Evolutionary conservation across 1,140 invertebrate genomes (phyloP).

Genomic region (Bombus confusus): DNA sequence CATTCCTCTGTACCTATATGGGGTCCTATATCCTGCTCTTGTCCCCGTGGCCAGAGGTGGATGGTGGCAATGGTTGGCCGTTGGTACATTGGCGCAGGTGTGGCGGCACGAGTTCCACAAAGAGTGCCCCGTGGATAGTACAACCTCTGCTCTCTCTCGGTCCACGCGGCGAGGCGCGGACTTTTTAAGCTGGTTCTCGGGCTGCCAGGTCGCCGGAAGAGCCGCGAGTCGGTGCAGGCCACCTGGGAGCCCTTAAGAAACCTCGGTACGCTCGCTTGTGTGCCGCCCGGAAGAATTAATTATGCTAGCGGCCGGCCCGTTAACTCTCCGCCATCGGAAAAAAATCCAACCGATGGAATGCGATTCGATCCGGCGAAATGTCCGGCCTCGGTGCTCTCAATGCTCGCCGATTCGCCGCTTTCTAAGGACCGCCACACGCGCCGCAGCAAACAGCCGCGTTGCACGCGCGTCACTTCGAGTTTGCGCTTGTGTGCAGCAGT

Average conservation of each 20-base stretch:
- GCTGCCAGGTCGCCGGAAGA: conserved; percentile 50
- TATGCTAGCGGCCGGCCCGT: conserved; percentile 39
- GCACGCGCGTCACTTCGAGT: too few relatives aligned
- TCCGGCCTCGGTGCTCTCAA: conserved; percentile 18
- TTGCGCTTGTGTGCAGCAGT: neutral
- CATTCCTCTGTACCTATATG: conserved; percentile 56
- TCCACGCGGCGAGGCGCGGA: neutral
- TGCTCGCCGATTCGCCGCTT: conserved; percentile 22
- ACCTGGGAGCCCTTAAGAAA: conserved; percentile 49
- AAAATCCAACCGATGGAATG: conserved; percentile 36
- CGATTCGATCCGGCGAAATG: conserved; percentile 44
- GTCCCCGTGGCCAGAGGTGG: conserved; percentile 28
- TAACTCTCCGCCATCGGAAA: conserved; percentile 3
- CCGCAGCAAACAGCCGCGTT: neutral
- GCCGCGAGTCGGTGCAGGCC: conserved; percentile 37
- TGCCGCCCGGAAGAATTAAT: conserved; percentile 51
- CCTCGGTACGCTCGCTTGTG: neutral
- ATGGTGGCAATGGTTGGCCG: conserved; percentile 47
- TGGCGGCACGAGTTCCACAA: conserved; percentile 69
- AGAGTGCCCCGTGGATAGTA: conserved; percentile 70
- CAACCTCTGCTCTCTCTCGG: conserved; percentile 53
- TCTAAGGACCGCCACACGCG: conserved; percentile 12
- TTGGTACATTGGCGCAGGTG: conserved; percentile 65
- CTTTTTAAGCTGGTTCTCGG: conserved; percentile 1
- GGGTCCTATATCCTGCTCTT: conserved; percentile 41